Evolutionary conservation across 1,140 invertebrate genomes (phyloP), one percentile per base, ranked within the genome.

Genomic region (Pantala flavescens): DNA sequence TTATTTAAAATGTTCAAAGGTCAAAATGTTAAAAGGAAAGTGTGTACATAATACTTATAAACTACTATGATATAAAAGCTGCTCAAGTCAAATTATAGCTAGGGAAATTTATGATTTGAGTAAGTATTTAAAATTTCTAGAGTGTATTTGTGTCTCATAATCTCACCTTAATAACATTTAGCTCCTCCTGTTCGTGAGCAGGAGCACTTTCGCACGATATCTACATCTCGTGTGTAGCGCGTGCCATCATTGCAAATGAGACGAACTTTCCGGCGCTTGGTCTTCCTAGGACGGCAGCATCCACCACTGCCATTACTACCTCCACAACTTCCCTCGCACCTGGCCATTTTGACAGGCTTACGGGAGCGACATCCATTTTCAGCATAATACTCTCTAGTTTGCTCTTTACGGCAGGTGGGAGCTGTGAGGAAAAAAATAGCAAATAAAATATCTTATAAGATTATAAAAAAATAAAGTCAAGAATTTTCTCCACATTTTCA

Each of bases 141-240:
- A 36, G 9, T 2, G 28, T 9, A 36, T 36, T 36, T 36, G 28
- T 36, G 28, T 9, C 28, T 36, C 3, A 36, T 36, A 5, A 2
- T 9, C 28, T 63, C n/a, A 63, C 49, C n/a, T 81, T 89, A 89
- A 83, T 91, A 88, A 85, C 92, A 94, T 85, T 93, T 93, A 21
- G 49, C 49, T 14, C 49, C 49, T 63, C 49, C 49, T 19, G 49
- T 63, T 82, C 92, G 91, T 76, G 90, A 89, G 84, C 92, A 94
- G 74, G 91, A 90, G 82, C 92, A 98, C 84, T 97, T 98, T 80
- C 96, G 90, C 81, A 98, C 93, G 80, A 98, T 93, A 81, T 98
- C 94, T 79, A 99, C 90, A 81, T 97, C 93, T 87, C 96, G 96
- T 81, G 94, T 94, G 86, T 95, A 97, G 72, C 93, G 91, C 75